These are phyloP conservation scores for Esperia sulphurella DNA, from an alignment of 2,888 invertebrate genomes.

Conservation along the genomic window DNA sequence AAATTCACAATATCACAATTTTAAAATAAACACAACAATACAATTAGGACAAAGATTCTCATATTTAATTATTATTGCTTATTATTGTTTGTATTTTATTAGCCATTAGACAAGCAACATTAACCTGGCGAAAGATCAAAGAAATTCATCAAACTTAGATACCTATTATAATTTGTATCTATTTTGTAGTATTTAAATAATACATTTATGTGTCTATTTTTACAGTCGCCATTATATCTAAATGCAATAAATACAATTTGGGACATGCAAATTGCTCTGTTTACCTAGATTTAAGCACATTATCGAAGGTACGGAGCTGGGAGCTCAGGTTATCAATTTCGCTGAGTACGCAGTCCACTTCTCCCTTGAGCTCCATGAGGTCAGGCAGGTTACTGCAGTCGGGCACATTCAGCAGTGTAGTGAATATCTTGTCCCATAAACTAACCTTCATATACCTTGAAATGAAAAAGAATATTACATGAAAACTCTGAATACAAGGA, in stretches of 20 bases:
- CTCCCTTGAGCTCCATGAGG: slow-evolving; percentile 78
- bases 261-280: slow-evolving; percentile 20
- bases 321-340: slow-evolving; percentile 53
- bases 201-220: slow-evolving; percentile 59
- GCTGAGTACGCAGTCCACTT: slow-evolving; percentile 60
- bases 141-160: slow-evolving; percentile 46
- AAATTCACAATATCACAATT: slow-evolving; percentile 70
- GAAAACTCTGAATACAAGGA: too few relatives aligned
- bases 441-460: slow-evolving; percentile 83
- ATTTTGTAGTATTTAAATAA: slow-evolving; percentile 27
- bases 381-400: slow-evolving; percentile 88
- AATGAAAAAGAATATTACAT: slow-evolving; percentile 14
- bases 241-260: slow-evolving; percentile 75
- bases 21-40: slow-evolving; percentile 67
- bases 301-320: slow-evolving; percentile 70
- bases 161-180: slow-evolving; percentile 45
- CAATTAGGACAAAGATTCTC: slow-evolving; percentile 32
- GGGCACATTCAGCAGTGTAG: slow-evolving; percentile 88
- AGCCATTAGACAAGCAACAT: slow-evolving; percentile 34
- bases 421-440: slow-evolving; percentile 90
- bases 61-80: slow-evolving; percentile 62
- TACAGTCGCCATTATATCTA: slow-evolving; percentile 68
- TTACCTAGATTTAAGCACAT: slow-evolving; percentile 78
- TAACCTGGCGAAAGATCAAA: slow-evolving; percentile 43
- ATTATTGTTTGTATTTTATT: slow-evolving; percentile 19